Evolutionary conservation across 2,888 invertebrate species (phyloP).

Genomic region (Cantharis flavilabris): DNA sequence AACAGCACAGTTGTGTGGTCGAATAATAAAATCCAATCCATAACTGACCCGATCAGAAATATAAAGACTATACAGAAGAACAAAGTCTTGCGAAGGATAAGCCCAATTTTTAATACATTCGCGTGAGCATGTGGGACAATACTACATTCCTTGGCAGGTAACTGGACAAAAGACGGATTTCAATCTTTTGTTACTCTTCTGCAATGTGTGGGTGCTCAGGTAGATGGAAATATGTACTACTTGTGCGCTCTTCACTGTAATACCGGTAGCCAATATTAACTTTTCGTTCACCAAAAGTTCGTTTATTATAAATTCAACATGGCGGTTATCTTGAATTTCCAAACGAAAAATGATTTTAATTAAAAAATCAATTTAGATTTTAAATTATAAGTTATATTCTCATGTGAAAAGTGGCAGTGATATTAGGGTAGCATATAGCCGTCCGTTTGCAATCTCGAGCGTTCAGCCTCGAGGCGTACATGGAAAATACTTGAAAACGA

Average conservation of each 20-base stretch:
- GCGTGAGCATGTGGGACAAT: constrained; percentile 45
- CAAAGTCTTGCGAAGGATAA: constrained; percentile 42
- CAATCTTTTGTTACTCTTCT: constrained; percentile 49
- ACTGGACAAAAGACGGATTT: constrained; percentile 53
- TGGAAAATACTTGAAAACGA: constrained; percentile 48
- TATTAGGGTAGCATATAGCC: constrained; percentile 5
- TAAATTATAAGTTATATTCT: not conserved
- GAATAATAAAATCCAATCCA: constrained; percentile 42
- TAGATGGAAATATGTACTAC: constrained; percentile 45
- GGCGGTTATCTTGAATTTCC: too few relatives aligned
- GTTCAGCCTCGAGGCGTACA: constrained; percentile 41
- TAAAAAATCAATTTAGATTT: not conserved
- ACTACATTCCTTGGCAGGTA: constrained; percentile 52
- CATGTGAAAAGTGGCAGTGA: not conserved
- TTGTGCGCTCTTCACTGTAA: constrained; percentile 25
- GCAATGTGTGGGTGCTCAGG: constrained; percentile 54
- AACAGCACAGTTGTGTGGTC: constrained; percentile 27
- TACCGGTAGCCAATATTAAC: constrained; percentile 13
- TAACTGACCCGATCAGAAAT: constrained; percentile 47
- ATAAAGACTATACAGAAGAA: constrained; percentile 34
- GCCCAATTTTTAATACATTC: constrained; percentile 50
- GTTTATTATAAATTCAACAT: not conserved
- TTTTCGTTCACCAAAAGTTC: not conserved
- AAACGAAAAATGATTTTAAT: not conserved
- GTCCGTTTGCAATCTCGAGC: constrained; percentile 26